Base-by-base conservation (phyloP, 2,113 vertebrate genomes). In the Cygnus atratus region DNA sequence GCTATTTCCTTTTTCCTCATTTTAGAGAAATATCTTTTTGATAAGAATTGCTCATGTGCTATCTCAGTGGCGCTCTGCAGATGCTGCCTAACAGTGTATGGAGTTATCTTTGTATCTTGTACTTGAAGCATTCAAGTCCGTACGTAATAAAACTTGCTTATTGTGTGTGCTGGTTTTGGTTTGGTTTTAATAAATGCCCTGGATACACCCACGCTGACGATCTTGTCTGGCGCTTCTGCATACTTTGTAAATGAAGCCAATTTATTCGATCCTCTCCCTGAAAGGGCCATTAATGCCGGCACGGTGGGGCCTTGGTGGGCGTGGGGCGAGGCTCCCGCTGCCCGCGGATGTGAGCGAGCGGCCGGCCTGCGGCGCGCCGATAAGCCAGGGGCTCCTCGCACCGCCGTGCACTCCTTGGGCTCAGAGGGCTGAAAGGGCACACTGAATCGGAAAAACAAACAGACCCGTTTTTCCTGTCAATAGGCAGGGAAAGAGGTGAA, bases 301-400 rank as follows among this genome's bases (percentile, higher is more conserved):
- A 61, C 89, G 65, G 66, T 24, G 65, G 96, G 96, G 92, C 92
- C 97, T 84, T 84, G 65, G 96, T 96, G 81, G 96, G n/a, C 67
- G 92, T 75, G 96, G 92, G 96, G 97, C 98, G 96, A 85, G 97
- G 93, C 97, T 97, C 96, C 97, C 46, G 98, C 98, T 98, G 98
- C 98, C 95, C 98, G 96, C 96, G 98, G 97, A 98, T 98, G 98
- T 98, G 98, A 98, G 97, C 92, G 96, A 94, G 98, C 98, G 97
- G 97, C 97, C 97, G 97, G 98, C 98, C 99, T 99, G 99, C 97
- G 97, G 98, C 97, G 93, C 72, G 96, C 98, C 98, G 99, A 99
- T 99, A 99, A 99, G 99, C 26, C 26, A 54, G 52, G 98, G 98
- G 98, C 98, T 97, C 97, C 97, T 97, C 98, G 98, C 98, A 98